Base-by-base conservation (phyloP, 2,888 invertebrate genomes). In the Hipparchia sbordonii region DNA sequence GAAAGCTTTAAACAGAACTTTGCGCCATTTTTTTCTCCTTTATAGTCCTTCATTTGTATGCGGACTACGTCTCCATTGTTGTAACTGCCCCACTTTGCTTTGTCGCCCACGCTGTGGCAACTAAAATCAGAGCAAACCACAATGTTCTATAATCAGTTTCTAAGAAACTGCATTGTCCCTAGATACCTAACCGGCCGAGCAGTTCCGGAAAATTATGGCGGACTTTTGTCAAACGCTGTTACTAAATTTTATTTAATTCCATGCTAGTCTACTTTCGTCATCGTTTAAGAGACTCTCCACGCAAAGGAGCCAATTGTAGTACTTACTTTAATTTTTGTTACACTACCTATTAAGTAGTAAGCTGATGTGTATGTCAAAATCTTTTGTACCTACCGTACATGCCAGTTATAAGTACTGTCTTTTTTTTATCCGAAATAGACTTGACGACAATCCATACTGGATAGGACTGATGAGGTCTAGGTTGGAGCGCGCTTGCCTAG, bases 1-100 rank as follows among this genome's bases (percentile, higher is more conserved):
- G 51, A 65, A 65, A 65, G 51, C 65, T 33, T 56, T 67, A 56
- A 56, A 66, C 56, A 67, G 46, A 67, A 13, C 46, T 46, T 67
- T 67, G 67, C 56, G 45, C 67, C 67, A 57, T 67, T 67, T 66
- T 39, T 67, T 67, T 57, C 67, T 67, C 67, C 57, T 67, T 67
- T 56, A 67, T 67, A 23, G 46, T 45, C 67, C 57, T 67, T 67
- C 67, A 67, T 67, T 67, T 67, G 67, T 67, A 67, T 67, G 67
- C 67, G 56, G 52, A 56, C 13, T 13, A 67, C 46, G 10, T 46
- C 45, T 57, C 46, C 57, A 57, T 67, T 67, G 46, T 67, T 56
- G 65, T 65, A 52, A 62, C 51, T 52, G 52, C 65, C 33, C 65
- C 12, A 52, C 65, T 52, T 65, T 52, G 65, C 52, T 65, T 65